Conservation (phyloP, 2,113 vertebrate species). For the Mohoua ochrocephala region DNA sequence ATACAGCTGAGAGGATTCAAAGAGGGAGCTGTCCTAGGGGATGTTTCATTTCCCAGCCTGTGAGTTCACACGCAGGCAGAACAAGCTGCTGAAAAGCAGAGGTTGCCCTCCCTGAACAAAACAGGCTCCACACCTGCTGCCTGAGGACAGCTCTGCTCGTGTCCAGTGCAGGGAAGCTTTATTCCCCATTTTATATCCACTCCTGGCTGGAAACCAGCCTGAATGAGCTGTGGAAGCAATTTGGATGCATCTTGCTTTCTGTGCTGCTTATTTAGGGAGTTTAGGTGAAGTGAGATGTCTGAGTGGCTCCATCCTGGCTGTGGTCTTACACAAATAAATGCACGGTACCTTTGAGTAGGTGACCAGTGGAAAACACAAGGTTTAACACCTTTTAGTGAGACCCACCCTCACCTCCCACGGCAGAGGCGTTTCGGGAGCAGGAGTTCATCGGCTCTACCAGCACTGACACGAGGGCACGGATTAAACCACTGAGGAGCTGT, state of each 20-base stretch:
- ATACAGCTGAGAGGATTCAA: slow-evolving; percentile 21
- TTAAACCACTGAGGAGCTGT: neutral
- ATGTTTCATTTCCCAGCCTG: slow-evolving; percentile 37
- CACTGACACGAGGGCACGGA: accelerated
- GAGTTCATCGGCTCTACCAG: neutral
- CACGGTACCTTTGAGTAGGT: neutral
- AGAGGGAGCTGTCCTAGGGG: slow-evolving; percentile 15
- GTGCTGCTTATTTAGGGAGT: neutral
- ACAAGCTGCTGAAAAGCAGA: neutral
- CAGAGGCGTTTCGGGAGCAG: neutral
- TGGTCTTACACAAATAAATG: neutral
- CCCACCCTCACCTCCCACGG: neutral
- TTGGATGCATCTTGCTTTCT: neutral
- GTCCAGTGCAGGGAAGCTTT: neutral
- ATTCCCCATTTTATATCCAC: neutral
- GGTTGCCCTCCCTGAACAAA: neutral
- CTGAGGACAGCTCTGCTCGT: neutral
- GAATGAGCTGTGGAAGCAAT: neutral
- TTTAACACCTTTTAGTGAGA: neutral
- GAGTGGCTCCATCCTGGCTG: neutral
- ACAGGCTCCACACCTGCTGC: neutral
- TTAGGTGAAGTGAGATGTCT: neutral
- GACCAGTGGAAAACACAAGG: neutral
- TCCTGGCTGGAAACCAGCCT: neutral
- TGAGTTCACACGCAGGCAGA: neutral